Conservation (phyloP, 2,113 vertebrate species). For the rabbit (Oryctolagus cuniculus) region mOryCun1.1 NC_091436.1:82781501-82782000, state of each 20-base stretch:
- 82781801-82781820: not conserved
- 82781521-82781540: not conserved
- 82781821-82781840: not conserved
- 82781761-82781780: not conserved
- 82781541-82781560: not conserved
- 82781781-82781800: not conserved
- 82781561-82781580: slow-evolving; percentile 30
- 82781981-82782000: not conserved
- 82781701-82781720: not conserved
- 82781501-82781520: slow-evolving; percentile 5
- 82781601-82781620: not conserved
- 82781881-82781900: not conserved
- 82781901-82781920: not conserved
- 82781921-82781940: not conserved
- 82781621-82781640: not conserved
- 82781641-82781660: not conserved
- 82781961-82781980: not conserved
- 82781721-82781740: not conserved
- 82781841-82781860: not conserved
- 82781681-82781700: not conserved
- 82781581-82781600: not conserved
- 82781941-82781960: not conserved
- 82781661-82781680: not conserved
- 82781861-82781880: not conserved
- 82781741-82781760: not conserved